Base-by-base conservation (phyloP, 1,140 invertebrate genomes). In the Bradysia coprophila region DNA sequence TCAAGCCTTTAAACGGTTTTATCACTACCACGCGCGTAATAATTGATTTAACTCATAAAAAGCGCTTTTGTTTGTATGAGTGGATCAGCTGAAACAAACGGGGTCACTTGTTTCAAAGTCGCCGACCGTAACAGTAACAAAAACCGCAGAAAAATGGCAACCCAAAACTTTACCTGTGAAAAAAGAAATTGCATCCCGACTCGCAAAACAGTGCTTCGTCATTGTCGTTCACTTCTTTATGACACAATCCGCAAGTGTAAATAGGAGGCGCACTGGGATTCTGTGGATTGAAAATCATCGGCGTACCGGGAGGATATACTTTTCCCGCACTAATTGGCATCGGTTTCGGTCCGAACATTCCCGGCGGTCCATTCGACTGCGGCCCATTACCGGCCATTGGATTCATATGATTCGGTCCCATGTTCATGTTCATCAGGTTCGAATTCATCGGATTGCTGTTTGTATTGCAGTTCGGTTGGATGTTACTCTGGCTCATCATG, bases 111-210 rank as follows among this genome's bases (percentile, higher is more conserved):
- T n/a, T n/a, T n/a, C n/a, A n/a, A n/a, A n/a, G n/a, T n/a, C n/a
- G n/a, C n/a, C n/a, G n/a, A n/a, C n/a, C n/a, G n/a, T n/a, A n/a
- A n/a, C n/a, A n/a, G n/a, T n/a, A n/a, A n/a, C n/a, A n/a, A n/a
- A n/a, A n/a, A n/a, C n/a, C n/a, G n/a, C n/a, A n/a, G n/a, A n/a
- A n/a, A n/a, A n/a, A n/a, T n/a, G n/a, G n/a, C n/a, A n/a, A n/a
- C n/a, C n/a, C n/a, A n/a, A n/a, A n/a, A 53, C 49, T 62, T 72
- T 61, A 88, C 82, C 85, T 78, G 64, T 97, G 93, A 69, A 92
- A 97, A 87, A 92, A 98, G 67, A 96, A 97, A 66, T 96, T 95
- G 65, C 93, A 98, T 24, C 93, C 93, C 55, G 90, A 94, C 67
- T 98, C 93, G 66, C 93, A 98, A 39, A 97, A 71, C 48, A 98